Evolutionary conservation across 2,888 invertebrate species (phyloP).

Genomic region (Acronicta leporina): DNA sequence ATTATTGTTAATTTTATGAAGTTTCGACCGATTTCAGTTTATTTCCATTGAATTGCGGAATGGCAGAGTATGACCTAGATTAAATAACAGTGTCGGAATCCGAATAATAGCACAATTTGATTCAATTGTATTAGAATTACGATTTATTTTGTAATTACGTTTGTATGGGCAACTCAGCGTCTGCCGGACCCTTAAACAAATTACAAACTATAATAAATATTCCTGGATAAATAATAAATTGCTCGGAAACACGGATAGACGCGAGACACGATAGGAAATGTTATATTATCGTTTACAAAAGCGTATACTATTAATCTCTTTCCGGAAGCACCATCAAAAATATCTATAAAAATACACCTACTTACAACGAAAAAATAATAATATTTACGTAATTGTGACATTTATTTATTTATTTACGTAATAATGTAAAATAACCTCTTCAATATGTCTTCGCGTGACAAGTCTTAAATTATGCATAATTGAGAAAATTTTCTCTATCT

Average conservation of each 20-base stretch:
- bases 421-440: slow-evolving; percentile 42
- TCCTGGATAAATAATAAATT: slow-evolving; percentile 24
- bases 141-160: too few relatives aligned
- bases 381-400: slow-evolving; percentile 55
- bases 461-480: slow-evolving; percentile 58
- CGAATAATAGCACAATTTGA: too few relatives aligned
- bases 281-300: slow-evolving; percentile 26
- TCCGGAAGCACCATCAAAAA: slow-evolving; percentile 63
- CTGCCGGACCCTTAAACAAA: too few relatives aligned
- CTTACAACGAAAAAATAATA: slow-evolving; percentile 30
- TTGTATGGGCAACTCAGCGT: too few relatives aligned
- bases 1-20: too few relatives aligned
- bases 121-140: too few relatives aligned
- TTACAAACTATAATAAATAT: slow-evolving; percentile 40
- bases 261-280: slow-evolving; percentile 16
- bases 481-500: slow-evolving; percentile 28
- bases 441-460: slow-evolving; percentile 56
- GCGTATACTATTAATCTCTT: slow-evolving; percentile 61
- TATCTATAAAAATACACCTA: slow-evolving; percentile 55
- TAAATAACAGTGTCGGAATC: too few relatives aligned
- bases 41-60: too few relatives aligned
- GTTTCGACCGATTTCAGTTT: too few relatives aligned
- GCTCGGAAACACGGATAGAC: slow-evolving; percentile 12
- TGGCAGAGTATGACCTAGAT: too few relatives aligned
- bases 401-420: slow-evolving; percentile 45